Percentiles rank a stretch among this genome's conserved stretches.
phyloP scores from a whole-genome alignment of 2,888 invertebrate genomes.

The Hirudinaria manillensis region DNA sequence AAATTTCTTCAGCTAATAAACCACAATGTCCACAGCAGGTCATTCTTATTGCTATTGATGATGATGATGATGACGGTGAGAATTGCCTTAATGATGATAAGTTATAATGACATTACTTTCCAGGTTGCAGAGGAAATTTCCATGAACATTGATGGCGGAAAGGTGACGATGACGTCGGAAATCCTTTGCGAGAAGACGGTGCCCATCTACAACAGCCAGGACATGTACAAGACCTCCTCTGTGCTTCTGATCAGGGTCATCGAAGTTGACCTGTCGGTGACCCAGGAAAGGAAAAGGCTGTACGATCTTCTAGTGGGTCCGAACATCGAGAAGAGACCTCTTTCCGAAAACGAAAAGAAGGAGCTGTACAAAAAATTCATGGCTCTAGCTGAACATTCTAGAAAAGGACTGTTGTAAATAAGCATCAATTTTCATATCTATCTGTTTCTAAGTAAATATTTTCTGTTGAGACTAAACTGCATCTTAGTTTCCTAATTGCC shows the following conservation, averaged over 20 bases:
- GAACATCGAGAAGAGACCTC: conserved; percentile 20
- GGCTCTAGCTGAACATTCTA: conserved; percentile 44
- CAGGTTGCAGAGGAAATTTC: conserved; percentile 26
- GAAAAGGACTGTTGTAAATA: background rate
- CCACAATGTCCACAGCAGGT: too few species aligned
- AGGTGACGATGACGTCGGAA: conserved; percentile 20
- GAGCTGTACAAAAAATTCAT: conserved; percentile 50
- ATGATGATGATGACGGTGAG: too few species aligned
- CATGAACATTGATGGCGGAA: conserved; percentile 11
- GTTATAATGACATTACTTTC: background rate
- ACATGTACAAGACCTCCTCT: conserved; percentile 51
- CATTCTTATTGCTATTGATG: too few species aligned
- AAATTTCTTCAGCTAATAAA: too few species aligned
- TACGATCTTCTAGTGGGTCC: conserved; percentile 46
- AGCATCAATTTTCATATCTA: too few species aligned
- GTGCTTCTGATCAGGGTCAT: conserved; percentile 51
- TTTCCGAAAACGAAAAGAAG: conserved; percentile 48
- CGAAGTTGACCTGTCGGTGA: conserved; percentile 50
- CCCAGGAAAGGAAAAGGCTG: conserved; percentile 47
- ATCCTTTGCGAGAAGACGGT: conserved; percentile 47
- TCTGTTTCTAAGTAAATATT: too few species aligned
- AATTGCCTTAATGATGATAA: too few species aligned
- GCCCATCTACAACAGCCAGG: conserved; percentile 50
- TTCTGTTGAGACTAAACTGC: too few species aligned
- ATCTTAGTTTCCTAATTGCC: too few species aligned